Conservation (phyloP, 2,888 invertebrate genomes). For the Himalopsyche kuldschensis region DNA sequence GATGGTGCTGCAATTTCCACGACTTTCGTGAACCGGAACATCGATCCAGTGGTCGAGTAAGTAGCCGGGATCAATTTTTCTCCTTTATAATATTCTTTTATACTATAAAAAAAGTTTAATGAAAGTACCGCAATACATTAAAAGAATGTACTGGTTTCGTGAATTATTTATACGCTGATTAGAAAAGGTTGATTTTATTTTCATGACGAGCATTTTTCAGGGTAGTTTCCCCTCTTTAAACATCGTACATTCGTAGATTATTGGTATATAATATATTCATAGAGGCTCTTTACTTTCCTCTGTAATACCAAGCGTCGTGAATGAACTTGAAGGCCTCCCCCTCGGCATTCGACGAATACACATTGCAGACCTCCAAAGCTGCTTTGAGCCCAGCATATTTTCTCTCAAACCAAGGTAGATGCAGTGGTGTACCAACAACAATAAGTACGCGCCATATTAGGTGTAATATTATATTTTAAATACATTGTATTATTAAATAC, state of each 20-base stretch:
- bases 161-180: too few species aligned
- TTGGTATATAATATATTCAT: slow-evolving; percentile 39
- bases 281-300: slow-evolving; percentile 29
- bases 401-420: neutral
- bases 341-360: neutral
- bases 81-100: too few species aligned
- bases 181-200: neutral
- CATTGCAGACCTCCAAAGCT: neutral
- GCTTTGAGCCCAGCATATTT: neutral
- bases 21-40: too few species aligned
- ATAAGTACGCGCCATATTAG: too few species aligned
- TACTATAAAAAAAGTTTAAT: too few species aligned
- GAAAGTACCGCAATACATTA: too few species aligned
- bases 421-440: neutral
- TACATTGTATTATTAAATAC: too few species aligned
- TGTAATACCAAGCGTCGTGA: slow-evolving; percentile 20
- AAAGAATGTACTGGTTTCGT: too few species aligned
- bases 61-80: too few species aligned
- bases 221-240: slow-evolving; percentile 3
- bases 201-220: neutral
- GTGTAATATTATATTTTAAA: too few species aligned
- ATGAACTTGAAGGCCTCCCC: neutral
- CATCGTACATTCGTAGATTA: slow-evolving; percentile 33
- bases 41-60: too few species aligned
- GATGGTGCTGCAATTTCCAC: too few species aligned